Evolutionary conservation across 64 coral and sea anemone species (phyloP).

Genomic region (Platygyra sinensis): DNA sequence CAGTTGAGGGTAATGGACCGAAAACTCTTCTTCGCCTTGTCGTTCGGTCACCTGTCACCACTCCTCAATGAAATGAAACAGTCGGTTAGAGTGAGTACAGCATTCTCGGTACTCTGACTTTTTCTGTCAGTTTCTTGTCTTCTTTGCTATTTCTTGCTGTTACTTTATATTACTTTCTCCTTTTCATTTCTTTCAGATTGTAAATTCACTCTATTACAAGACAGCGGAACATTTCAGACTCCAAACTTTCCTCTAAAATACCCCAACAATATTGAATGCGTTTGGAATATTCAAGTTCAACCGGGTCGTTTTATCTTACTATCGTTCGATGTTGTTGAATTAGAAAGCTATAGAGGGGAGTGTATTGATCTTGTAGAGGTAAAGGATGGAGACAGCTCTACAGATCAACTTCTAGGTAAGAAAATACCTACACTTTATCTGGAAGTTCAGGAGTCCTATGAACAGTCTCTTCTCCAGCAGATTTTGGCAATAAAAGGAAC

Average conservation of each 20-base stretch:
- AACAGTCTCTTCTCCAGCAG: too few species aligned
- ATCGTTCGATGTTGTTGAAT: constrained; percentile 31
- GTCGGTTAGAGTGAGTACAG: too few species aligned
- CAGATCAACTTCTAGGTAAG: constrained; percentile 51
- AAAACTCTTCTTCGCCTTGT: too few species aligned
- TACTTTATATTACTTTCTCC: background rate
- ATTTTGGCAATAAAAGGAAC: too few species aligned
- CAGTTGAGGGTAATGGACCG: too few species aligned
- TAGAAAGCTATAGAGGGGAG: constrained; percentile 35
- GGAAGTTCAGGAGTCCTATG: background rate
- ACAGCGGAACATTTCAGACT: constrained; percentile 39
- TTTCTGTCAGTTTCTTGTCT: background rate
- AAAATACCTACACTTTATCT: background rate
- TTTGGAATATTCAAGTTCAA: constrained; percentile 51
- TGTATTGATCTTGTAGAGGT: constrained; percentile 75
- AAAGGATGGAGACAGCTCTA: constrained; percentile 36
- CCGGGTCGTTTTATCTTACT: constrained; percentile 35
- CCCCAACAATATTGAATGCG: constrained; percentile 38
- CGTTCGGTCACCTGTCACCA: too few species aligned
- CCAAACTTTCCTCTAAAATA: constrained; percentile 50
- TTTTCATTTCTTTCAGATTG: background rate
- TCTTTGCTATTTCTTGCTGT: background rate
- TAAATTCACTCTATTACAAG: background rate
- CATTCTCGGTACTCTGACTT: background rate
- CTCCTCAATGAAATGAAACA: too few species aligned